Percentiles rank a stretch among this genome's conserved stretches.
Evolutionary conservation across 1,140 invertebrate genomes (phyloP).

Genomic region (Drosophila santomea): DNA sequence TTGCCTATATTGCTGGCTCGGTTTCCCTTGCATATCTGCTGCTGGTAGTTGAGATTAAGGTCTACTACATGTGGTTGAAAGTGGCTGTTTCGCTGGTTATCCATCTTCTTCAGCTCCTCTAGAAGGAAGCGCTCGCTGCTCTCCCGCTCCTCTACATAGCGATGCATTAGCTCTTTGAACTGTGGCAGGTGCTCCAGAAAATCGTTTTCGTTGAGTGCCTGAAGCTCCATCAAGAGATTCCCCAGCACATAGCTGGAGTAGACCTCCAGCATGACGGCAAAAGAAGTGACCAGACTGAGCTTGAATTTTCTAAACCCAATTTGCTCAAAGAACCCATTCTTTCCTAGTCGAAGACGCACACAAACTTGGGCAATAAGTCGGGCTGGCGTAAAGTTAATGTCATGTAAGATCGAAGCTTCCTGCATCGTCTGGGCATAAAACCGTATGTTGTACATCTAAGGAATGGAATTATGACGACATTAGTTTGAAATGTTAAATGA

Average conservation of each 20-base stretch:
- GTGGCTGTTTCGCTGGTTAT: conserved; percentile 65
- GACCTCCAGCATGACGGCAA: conserved; percentile 73
- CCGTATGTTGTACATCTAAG: conserved; percentile 76
- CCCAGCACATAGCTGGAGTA: conserved; percentile 78
- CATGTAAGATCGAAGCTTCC: conserved; percentile 25
- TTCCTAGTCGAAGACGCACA: conserved; percentile 54
- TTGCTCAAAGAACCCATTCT: conserved; percentile 67
- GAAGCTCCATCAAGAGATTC: conserved; percentile 72
- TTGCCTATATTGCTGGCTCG: conserved; percentile 79
- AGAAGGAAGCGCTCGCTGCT: conserved; percentile 67
- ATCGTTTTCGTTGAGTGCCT: conserved; percentile 72
- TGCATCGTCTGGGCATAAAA: conserved; percentile 73
- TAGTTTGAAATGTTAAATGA: background rate
- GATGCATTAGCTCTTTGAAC: conserved; percentile 67
- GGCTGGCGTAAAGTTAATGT: conserved; percentile 63
- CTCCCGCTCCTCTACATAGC: conserved; percentile 71
- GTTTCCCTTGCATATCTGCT: conserved; percentile 78
- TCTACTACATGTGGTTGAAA: conserved; percentile 48
- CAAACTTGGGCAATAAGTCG: conserved; percentile 74
- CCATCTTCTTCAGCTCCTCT: conserved; percentile 64
- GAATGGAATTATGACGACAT: background rate
- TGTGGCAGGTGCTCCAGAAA: conserved; percentile 50
- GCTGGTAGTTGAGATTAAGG: conserved; percentile 68
- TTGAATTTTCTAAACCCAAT: conserved; percentile 68
- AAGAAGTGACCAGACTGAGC: conserved; percentile 53